phyloP scores from a whole-genome alignment of 2,113 vertebrate genomes.

The Indicator maculatus region DNA sequence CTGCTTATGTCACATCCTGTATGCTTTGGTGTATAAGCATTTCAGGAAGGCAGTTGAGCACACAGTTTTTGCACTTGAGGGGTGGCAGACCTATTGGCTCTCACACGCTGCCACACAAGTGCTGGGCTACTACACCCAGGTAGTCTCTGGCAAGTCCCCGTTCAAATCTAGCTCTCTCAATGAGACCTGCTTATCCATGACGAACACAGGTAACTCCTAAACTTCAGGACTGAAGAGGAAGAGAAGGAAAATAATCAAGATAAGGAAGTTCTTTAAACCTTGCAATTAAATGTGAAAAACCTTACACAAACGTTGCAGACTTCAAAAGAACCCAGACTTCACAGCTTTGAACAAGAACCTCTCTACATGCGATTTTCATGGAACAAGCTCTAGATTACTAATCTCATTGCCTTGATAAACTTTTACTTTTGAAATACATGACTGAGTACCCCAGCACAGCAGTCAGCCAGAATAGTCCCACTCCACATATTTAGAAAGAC shows the following conservation, averaged over 20 bases:
- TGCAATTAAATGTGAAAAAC: background rate
- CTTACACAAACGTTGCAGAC: background rate
- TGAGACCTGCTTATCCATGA: too few relatives aligned
- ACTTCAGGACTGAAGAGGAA: background rate
- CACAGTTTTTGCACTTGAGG: too few relatives aligned
- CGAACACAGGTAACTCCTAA: background rate
- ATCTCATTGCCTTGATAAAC: background rate
- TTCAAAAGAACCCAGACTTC: background rate
- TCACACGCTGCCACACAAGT: too few relatives aligned
- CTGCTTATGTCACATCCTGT: too few relatives aligned
- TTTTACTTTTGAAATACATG: background rate
- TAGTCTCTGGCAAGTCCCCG: too few relatives aligned
- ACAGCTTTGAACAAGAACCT: background rate
- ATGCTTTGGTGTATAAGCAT: too few relatives aligned
- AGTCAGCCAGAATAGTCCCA: background rate
- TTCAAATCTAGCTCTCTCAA: too few relatives aligned
- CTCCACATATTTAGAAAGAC: background rate
- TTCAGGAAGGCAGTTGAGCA: too few relatives aligned
- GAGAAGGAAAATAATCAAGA: background rate
- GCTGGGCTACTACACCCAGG: too few relatives aligned
- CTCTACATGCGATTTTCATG: accelerated
- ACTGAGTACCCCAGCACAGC: background rate
- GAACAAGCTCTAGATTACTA: background rate
- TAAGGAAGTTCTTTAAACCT: background rate
- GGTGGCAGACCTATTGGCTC: too few relatives aligned